Conservation (phyloP, 2,888 invertebrate genomes). For the Xylota segnis region DNA sequence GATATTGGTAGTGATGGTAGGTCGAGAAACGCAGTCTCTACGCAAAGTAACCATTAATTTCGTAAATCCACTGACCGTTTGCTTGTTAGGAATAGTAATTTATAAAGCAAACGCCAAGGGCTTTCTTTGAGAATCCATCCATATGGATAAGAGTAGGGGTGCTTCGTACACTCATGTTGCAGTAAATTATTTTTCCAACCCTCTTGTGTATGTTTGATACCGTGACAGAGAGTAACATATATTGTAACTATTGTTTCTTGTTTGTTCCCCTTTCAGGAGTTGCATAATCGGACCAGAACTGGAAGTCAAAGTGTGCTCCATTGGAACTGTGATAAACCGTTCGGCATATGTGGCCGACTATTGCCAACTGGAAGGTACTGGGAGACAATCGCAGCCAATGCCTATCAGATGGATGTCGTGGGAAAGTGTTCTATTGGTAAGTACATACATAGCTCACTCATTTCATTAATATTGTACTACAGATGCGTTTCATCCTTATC, state of each 20-base stretch:
- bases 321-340: constrained; percentile 89
- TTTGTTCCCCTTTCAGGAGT: constrained; percentile 86
- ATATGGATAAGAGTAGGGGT: constrained; percentile 13
- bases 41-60: constrained; percentile 66
- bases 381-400: constrained; percentile 86
- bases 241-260: constrained; percentile 63
- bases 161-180: constrained; percentile 46
- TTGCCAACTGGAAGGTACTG: constrained; percentile 90
- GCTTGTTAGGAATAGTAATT: constrained; percentile 51
- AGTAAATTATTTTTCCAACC: constrained; percentile 62
- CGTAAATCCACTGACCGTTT: constrained; percentile 51
- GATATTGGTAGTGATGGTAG: constrained; percentile 13
- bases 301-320: constrained; percentile 90
- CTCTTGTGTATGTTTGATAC: constrained; percentile 5
- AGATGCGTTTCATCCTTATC: neutral
- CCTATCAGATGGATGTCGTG: constrained; percentile 96
- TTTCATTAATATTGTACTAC: neutral
- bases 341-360: constrained; percentile 91
- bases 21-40: constrained; percentile 28
- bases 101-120: constrained; percentile 53
- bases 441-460: constrained; percentile 78
- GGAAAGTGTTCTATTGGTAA: constrained; percentile 92
- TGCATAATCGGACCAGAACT: constrained; percentile 92
- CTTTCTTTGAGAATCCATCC: constrained; percentile 32
- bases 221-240: constrained; percentile 5